These are phyloP conservation scores for Poecilus cupreus DNA, from an alignment of 2,888 invertebrate genomes.

Conservation along the genomic window DNA sequence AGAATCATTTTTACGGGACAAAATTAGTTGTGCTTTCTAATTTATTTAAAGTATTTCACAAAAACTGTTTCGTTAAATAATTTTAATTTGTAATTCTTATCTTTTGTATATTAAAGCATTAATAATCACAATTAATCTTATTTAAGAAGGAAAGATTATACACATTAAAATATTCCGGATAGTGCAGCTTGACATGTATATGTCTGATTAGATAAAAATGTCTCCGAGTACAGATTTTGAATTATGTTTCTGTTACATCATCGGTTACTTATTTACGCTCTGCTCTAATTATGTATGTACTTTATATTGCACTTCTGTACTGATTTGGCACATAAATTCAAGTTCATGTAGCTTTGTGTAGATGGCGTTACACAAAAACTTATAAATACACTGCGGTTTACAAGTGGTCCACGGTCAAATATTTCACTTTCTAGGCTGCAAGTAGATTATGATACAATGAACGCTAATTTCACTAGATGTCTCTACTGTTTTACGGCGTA, in stretches of 20 bases:
- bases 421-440: constrained; percentile 38
- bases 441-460: neutral
- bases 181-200: neutral
- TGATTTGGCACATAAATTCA: constrained; percentile 31
- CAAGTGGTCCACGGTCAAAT: constrained; percentile 40
- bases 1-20: neutral
- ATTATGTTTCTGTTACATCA: constrained; percentile 8
- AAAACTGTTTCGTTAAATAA: no score
- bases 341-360: constrained; percentile 7
- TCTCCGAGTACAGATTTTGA: neutral
- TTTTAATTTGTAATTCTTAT: neutral
- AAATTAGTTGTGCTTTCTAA: no score
- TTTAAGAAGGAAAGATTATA: constrained; percentile 19
- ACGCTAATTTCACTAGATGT: neutral
- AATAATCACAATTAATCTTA: neutral
- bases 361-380: constrained; percentile 10
- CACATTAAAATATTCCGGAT: neutral
- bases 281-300: constrained; percentile 10
- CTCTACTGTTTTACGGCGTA: neutral
- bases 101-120: neutral
- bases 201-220: constrained; percentile 11
- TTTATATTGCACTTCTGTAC: neutral
- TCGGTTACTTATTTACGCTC: neutral
- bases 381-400: constrained; percentile 13
- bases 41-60: no score